Base-by-base conservation (phyloP, 1,140 invertebrate genomes). In the Drosophila chauvacae region DNA sequence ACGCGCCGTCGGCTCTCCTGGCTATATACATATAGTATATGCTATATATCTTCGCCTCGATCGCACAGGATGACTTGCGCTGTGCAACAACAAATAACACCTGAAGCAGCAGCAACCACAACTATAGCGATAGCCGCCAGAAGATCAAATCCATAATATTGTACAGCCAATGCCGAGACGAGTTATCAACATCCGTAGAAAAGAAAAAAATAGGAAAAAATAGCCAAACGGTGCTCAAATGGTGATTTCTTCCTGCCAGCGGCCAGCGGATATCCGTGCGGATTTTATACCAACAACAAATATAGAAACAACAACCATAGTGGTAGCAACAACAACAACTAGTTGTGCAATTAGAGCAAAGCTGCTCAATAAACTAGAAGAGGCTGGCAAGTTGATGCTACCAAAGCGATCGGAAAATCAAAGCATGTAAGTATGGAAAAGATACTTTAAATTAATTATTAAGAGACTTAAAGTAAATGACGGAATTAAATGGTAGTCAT, bases 221-320 rank as follows among this genome's bases (percentile, higher is more conserved):
- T 72, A 82, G 82, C 64, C 83, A 73, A 77, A 90, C 86, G 85
- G 81, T 90, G 85, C 61, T 90, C 85, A 90, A 90, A 90, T 90
- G 85, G 83, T 90, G 85, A 90, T 90, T 90, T 90, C 85, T 90
- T 90, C 85, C 85, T 90, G 85, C 86, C 70, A 72, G 47, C 86
- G 86, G 74, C 78, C 73, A 90, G 66, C 85, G 85, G 85, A 90
- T 90, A 90, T 90, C 85, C 85, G 85, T 90, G 86, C 85, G 85
- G 85, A 90, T 85, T 90, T 90, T 81, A 85, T 70, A 76, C 81
- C 77, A 58, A 68, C 69, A 88, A n/a, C 75, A 48, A 26, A 16
- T 50, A 30, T 50, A 50, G 48, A 10, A 55, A 55, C 33, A 48
- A 23, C 53, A 44, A 14, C 53, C 70, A n/a, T 47, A 74, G 23